Percentiles rank a stretch among this genome's conserved stretches.
Conservation (phyloP, 37 sponge, comb jelly and placozoan genomes). For the Amphimedon queenslandica region DNA sequence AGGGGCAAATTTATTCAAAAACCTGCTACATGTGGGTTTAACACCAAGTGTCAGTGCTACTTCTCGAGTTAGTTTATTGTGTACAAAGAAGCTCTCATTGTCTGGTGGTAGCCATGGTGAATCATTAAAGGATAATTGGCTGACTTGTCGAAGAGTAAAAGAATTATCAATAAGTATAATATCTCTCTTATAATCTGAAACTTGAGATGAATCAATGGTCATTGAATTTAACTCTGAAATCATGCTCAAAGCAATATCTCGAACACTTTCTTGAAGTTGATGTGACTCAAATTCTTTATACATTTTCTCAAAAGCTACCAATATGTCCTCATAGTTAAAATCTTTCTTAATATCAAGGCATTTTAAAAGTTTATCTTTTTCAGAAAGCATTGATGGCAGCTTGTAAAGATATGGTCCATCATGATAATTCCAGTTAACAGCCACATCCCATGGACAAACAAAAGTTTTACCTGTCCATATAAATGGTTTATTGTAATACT, state of each 20-base stretch:
- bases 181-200: background rate
- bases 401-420: constrained; percentile 50
- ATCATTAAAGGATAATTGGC: constrained; percentile 43
- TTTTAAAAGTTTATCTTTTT: constrained; percentile 8
- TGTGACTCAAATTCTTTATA: background rate
- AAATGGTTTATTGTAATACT: background rate
- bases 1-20: constrained; percentile 1
- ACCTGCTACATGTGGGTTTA: constrained; percentile 6
- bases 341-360: constrained; percentile 20
- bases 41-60: constrained; percentile 35
- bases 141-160: constrained; percentile 16
- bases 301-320: constrained; percentile 49
- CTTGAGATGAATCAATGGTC: background rate
- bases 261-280: constrained; percentile 9
- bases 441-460: constrained; percentile 4
- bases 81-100: background rate
- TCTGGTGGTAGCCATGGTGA: constrained; percentile 42
- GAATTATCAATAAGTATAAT: constrained; percentile 30
- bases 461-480: constrained; percentile 53
- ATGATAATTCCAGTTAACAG: constrained; percentile 3
- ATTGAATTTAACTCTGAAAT: background rate
- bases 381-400: constrained; percentile 15
- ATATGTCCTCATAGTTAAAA: constrained; percentile 26
- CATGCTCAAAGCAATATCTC: background rate
- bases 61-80: constrained; percentile 11